Evolutionary conservation across 2,113 vertebrate genomes (phyloP).

Genomic region (Eleginops maclovinus): DNA sequence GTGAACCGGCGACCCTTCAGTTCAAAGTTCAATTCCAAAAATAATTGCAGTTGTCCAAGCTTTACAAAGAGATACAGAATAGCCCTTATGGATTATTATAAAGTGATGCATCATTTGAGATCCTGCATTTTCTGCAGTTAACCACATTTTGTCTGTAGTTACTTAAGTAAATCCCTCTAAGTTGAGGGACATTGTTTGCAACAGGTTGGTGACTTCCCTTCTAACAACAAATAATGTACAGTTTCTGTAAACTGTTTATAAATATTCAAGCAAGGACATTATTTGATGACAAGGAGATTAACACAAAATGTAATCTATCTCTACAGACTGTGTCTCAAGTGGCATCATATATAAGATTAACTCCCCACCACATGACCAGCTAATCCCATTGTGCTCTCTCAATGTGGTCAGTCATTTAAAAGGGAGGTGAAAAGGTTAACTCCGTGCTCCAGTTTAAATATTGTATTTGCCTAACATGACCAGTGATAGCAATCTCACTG

Average conservation of each 20-base stretch:
- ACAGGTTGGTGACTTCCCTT: constrained; percentile 3
- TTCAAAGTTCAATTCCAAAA: too few species aligned
- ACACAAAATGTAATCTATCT: constrained; percentile 2
- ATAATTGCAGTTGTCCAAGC: not conserved
- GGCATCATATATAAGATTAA: constrained; percentile 12
- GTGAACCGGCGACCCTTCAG: too few species aligned
- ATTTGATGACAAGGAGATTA: not conserved
- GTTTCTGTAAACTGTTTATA: not conserved
- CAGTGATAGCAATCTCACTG: constrained; percentile 45
- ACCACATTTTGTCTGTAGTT: not conserved
- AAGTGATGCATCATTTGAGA: not conserved
- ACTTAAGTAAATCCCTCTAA: not conserved
- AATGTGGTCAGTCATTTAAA: constrained; percentile 27
- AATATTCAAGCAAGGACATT: not conserved
- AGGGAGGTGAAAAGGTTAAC: constrained; percentile 49
- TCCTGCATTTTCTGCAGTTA: not conserved
- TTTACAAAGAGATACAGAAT: constrained; percentile 7
- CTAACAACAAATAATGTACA: not conserved
- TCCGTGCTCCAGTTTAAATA: constrained; percentile 66
- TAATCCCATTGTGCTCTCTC: constrained; percentile 1
- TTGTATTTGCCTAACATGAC: constrained; percentile 62
- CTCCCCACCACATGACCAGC: constrained; percentile 6
- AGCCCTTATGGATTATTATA: not conserved
- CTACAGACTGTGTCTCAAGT: constrained; percentile 2
- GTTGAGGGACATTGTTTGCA: constrained; percentile 11